Evolutionary conservation across 2,888 invertebrate genomes (phyloP), one percentile per base, ranked within the genome.

Genomic region (Ptychoptera albimana): DNA sequence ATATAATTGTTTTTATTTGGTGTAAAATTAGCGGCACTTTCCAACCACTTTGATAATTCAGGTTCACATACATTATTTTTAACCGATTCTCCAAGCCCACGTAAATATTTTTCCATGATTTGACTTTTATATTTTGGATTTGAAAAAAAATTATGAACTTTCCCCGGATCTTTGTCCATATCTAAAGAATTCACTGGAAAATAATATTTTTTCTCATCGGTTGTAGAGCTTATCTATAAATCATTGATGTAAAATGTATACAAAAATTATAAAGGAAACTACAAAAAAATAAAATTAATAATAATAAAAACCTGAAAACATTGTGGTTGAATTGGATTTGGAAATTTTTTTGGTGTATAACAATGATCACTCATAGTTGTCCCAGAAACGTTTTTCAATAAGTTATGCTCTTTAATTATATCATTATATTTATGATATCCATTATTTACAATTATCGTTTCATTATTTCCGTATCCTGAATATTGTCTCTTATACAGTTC

Each of bases 31-130:
- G 75, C 81, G 0, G 82, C 79, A 55, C 82, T 82, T 56, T 81
- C 79, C 40, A 82, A 60, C 83, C 83, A 83, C 57, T 81, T 82
- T 37, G 77, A 75, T 11, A 82, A 68, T 56, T 80, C 72, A 35
- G 78, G 68, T 2, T 76, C 76, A 48, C 68, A 66, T 1, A 52
- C 44, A 4, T 52, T 43, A 43, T 39, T 37, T 35, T 40, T 23
- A 29, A 32, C 14, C 16, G 30, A 39, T 13, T 42, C 37, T 16
- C 52, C 47, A 32, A 55, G 30, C 13, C 73, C 72, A 29, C 68
- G 60, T 51, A 73, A 58, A 52, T 73, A 74, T 54, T 74, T 74
- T 50, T 73, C 71, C 69, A 74, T 74, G 48, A 74, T 74, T 52
- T 73, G 70, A 45, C 66, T 73, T 53, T 74, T 74, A 56, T 73